Conservation (phyloP, 2,888 invertebrate species). For the Pegoplata infirma region DNA sequence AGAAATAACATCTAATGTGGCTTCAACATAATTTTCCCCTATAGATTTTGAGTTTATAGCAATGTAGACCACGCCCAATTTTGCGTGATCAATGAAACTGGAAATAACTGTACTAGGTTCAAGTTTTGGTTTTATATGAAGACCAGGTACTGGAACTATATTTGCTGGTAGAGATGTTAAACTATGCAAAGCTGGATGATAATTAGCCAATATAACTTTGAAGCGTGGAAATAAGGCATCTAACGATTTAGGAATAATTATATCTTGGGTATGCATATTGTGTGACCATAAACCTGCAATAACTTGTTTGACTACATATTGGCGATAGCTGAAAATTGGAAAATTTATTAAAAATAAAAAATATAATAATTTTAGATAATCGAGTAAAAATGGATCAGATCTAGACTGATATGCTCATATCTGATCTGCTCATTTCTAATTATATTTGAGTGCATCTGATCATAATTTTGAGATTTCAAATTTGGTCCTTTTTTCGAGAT, state of each 20-base stretch:
- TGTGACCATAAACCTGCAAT: conserved; percentile 40
- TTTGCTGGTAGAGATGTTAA: conserved; percentile 10
- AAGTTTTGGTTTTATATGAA: conserved; percentile 4
- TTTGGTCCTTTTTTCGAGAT: too few species aligned
- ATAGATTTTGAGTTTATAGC: conserved; percentile 23
- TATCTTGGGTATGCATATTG: conserved; percentile 2
- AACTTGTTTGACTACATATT: conserved; percentile 31
- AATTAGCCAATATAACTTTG: conserved; percentile 39
- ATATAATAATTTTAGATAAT: too few species aligned
- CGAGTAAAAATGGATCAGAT: too few species aligned
- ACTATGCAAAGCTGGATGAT: conserved; percentile 33
- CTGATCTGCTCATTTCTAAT: too few species aligned
- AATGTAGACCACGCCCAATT: conserved; percentile 4
- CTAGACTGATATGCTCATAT: too few species aligned
- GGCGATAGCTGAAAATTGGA: conserved; percentile 34
- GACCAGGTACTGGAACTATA: conserved; percentile 40
- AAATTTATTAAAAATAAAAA: too few species aligned
- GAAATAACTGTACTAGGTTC: not conserved
- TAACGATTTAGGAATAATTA: conserved; percentile 3
- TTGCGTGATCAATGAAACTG: conserved; percentile 3
- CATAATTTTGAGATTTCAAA: too few species aligned
- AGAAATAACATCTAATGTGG: not conserved
- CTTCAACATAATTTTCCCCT: not conserved
- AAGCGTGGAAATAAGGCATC: conserved; percentile 23
- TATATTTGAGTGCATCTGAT: too few species aligned